These are phyloP conservation scores for rabbit (Oryctolagus cuniculus) DNA, from an alignment of 2,113 vertebrate genomes.

Conservation along the genomic window DNA sequence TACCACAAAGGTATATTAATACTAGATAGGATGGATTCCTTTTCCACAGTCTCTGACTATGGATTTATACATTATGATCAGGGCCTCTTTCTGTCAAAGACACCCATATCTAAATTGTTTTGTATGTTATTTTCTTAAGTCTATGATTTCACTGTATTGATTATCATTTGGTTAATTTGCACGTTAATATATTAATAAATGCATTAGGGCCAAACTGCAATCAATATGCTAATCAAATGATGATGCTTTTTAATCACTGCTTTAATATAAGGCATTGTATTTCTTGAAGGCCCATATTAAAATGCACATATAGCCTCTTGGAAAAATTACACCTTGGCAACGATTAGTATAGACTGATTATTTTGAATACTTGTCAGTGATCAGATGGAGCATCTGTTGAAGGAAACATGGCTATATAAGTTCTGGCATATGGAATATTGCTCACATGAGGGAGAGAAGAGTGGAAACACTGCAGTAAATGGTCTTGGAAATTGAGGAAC, in stretches of 20 bases:
- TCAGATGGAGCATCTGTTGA: background rate
- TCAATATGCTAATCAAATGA: constrained; percentile 66
- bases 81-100: constrained; percentile 51
- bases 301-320: constrained; percentile 27
- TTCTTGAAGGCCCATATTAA: constrained; percentile 42
- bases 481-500: background rate
- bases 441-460: background rate
- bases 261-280: constrained; percentile 48
- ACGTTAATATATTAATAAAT: constrained; percentile 68
- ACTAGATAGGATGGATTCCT: background rate
- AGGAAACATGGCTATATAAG: background rate
- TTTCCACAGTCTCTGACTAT: constrained; percentile 23
- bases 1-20: constrained; percentile 36
- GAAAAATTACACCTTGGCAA: constrained; percentile 50
- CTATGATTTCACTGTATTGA: constrained; percentile 49
- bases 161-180: constrained; percentile 57
- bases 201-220: constrained; percentile 51
- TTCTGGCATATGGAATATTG: background rate
- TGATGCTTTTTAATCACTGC: constrained; percentile 41
- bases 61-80: constrained; percentile 40
- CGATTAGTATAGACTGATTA: constrained; percentile 32
- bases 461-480: background rate
- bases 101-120: constrained; percentile 50
- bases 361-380: constrained; percentile 50
- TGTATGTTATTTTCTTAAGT: constrained; percentile 52